Percentiles rank a stretch among this genome's conserved stretches.
phyloP scores from a whole-genome alignment of 2,113 vertebrate genomes.

The Rhinolophus ferrumequinum region DNA sequence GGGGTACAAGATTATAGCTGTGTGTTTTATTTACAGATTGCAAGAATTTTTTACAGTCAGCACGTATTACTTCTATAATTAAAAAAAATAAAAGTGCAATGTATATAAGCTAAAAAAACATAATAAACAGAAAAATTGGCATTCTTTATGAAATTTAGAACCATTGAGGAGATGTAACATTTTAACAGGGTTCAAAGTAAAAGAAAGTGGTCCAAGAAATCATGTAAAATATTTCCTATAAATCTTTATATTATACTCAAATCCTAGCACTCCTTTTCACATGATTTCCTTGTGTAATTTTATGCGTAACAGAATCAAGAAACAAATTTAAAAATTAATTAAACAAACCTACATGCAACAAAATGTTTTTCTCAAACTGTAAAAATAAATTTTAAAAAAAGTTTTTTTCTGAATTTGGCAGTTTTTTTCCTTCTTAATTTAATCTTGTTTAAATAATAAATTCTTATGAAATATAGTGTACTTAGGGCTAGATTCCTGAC shows the following conservation, averaged over 20 bases:
- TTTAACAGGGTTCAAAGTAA: neutral
- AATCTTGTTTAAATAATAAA: neutral
- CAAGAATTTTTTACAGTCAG: neutral
- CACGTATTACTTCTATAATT: neutral
- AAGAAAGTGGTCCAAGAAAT: neutral
- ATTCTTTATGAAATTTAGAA: constrained; percentile 30
- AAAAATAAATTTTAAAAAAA: constrained; percentile 20
- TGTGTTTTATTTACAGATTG: neutral
- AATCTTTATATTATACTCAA: neutral
- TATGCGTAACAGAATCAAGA: constrained; percentile 45
- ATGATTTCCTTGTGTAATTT: constrained; percentile 20
- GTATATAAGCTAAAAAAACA: neutral
- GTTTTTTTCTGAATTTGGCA: neutral
- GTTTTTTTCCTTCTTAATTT: neutral
- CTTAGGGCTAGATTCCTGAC: neutral
- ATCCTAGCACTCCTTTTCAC: neutral
- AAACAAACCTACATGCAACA: neutral
- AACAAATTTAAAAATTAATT: neutral
- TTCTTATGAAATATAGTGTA: neutral
- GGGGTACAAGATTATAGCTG: neutral
- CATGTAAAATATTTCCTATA: neutral
- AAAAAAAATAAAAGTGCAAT: constrained; percentile 1
- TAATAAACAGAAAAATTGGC: neutral
- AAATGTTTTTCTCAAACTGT: neutral
- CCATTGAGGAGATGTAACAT: neutral